Base-by-base conservation (phyloP, 2,797 vertebrate species). In the Acropternis orthonyx region DNA sequence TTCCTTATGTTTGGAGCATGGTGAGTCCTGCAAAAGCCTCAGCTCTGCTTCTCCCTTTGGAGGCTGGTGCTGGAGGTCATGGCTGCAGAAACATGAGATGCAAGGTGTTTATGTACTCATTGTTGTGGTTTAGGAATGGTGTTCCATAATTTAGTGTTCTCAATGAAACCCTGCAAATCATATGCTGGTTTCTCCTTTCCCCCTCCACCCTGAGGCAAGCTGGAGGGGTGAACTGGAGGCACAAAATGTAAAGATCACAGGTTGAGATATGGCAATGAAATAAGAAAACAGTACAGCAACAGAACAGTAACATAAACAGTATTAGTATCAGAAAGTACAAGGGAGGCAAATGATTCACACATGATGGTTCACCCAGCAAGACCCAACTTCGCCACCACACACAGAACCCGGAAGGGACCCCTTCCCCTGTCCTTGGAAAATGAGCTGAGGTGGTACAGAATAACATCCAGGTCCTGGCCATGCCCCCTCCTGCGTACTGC, bases 21-120 rank as follows among this genome's bases (percentile, higher is more conserved):
- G 12, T 12, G 27, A 82, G 54, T 0, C 3, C 44, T 49, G 63
- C 32, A 9, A n/a, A 34, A 1, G 3, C 37, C 37, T 37, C 37
- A 37, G 9, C 37, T 37, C 44, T 12, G 15, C 48, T 56, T 30
- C 20, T 62, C 18, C 5, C 39, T 36, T 48, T 5, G 32, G 39
- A 41, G 30, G 63, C 74, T 27, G 77, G 12, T 24, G 48, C 58
- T 30, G n/a, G 59, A 19, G 34, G 39, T 17, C 3, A 2, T 1
- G 46, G 82, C 56, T 54, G 56, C 65, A 43, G 61, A 48, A 5
- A 0, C 28, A 7, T 0, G 34, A 34, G 14, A 24, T 2, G 17
- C 3, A 28, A 39, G 34, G 21, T 5, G 27, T 24, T 66, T 23
- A 7, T 44, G 44, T 41, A 17, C 26, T 34, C 59, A 9, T 11